Evolutionary conservation across 2,888 invertebrate species (phyloP), one percentile per base, ranked within the genome.

Genomic region (Matsumyia berberina): DNA sequence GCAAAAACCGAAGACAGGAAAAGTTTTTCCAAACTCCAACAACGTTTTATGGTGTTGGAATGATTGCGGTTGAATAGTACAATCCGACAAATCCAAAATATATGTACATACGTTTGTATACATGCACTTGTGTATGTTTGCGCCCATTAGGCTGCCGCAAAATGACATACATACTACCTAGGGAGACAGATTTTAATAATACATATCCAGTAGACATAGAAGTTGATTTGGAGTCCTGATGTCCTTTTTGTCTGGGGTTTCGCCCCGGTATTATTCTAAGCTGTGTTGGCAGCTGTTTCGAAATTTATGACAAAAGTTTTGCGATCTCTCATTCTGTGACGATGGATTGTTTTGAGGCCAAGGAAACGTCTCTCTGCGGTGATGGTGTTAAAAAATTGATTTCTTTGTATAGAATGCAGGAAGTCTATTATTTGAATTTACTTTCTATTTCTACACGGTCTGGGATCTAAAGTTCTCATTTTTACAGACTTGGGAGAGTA

Each of bases 21-120:
- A 83, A 73, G 67, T 53, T 78, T 82, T 78, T 44, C 64, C 58
- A 37, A 42, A 19, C 42, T 19, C 37, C 37, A 49, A 19, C 12
- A 62, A 33, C 62, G 67, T 74, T 83, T 78, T 67, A 73, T 78
- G 72, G 82, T 78, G 78, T 83, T 73, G 49, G 72, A 62, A 78
- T 83, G 78, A 83, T 83, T 83, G 82, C 55, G 82, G 82, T 78
- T 78, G 67, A 60, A 49, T 73, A 66, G 67, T 78, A 55, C 24
- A 24, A 49, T 73, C 37, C 5, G 60, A 53, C 66, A 37, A 62
- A 70, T 66, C 53, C 51, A 44, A 66, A 58, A 64, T 64, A 42
- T 49, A 35, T 37, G 35, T 73, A 64, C 58, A 42, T 49, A 35
- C 31, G 35, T 73, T 4, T 24, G 9, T 15, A 60, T 9, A 11